phyloP scores from a whole-genome alignment of 2,113 vertebrate species.

The Pachyramphus minor region DNA sequence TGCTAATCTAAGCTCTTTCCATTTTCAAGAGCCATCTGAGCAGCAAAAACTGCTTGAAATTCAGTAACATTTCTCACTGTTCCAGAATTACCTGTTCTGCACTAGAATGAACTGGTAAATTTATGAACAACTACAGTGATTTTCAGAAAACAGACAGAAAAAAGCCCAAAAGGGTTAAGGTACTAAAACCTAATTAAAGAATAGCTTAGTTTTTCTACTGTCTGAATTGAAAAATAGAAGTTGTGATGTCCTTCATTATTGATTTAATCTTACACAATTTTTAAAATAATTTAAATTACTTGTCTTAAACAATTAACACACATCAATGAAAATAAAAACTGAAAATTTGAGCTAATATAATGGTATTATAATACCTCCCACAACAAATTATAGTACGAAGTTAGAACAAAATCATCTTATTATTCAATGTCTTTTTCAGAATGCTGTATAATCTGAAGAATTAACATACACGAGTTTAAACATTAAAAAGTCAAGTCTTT shows the following conservation, averaged over 20 bases:
- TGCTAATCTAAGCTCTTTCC: slow-evolving; percentile 60
- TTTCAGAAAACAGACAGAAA: slow-evolving; percentile 66
- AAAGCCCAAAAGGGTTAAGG: not conserved
- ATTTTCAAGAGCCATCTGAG: slow-evolving; percentile 77
- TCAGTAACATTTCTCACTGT: slow-evolving; percentile 78
- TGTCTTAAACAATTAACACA: not conserved
- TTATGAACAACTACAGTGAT: slow-evolving; percentile 78
- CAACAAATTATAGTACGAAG: not conserved
- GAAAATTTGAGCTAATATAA: not conserved
- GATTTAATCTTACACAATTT: not conserved
- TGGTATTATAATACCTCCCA: not conserved
- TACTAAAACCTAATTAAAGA: slow-evolving; percentile 5
- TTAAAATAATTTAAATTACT: not conserved
- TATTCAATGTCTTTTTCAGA: not conserved
- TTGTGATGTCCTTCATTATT: not conserved
- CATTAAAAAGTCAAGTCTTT: not conserved
- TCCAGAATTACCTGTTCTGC: slow-evolving; percentile 81
- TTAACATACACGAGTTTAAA: not conserved
- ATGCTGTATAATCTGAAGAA: not conserved
- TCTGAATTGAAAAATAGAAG: slow-evolving; percentile 6
- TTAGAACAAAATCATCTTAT: not conserved
- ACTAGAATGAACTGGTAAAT: slow-evolving; percentile 81
- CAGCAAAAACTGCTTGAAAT: slow-evolving; percentile 80
- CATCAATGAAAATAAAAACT: not conserved
- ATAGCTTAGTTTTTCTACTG: not conserved